Evolutionary conservation across 2,888 invertebrate species (phyloP).

Genomic region (Thera obeliscata): DNA sequence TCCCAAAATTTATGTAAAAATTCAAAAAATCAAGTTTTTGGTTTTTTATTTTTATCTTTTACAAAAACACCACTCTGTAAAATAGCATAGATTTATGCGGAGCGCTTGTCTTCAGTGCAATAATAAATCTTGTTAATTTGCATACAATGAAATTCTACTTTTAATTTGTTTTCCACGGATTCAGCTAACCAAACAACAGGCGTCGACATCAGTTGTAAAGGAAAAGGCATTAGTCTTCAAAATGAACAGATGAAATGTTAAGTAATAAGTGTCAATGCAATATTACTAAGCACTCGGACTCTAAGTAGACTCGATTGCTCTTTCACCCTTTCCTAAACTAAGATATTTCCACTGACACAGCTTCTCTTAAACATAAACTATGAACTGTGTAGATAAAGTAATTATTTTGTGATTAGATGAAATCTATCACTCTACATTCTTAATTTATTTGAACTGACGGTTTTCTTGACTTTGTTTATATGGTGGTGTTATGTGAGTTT

Average conservation of each 20-base stretch:
- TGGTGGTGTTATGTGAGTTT: constrained; percentile 26
- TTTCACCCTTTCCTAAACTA: constrained; percentile 66
- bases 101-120: constrained; percentile 13
- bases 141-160: constrained; percentile 18
- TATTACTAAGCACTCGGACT: constrained; percentile 62
- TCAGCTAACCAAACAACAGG: constrained; percentile 34
- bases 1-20: too few species aligned
- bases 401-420: constrained; percentile 74
- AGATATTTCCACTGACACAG: constrained; percentile 69
- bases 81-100: constrained; percentile 24
- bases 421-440: constrained; percentile 72
- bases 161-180: constrained; percentile 32
- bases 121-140: constrained; percentile 31
- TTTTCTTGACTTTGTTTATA: constrained; percentile 61
- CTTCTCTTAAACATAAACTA: constrained; percentile 60
- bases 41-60: too few species aligned
- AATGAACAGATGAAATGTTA: constrained; percentile 54
- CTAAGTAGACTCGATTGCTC: constrained; percentile 58
- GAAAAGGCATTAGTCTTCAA: constrained; percentile 69
- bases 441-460: constrained; percentile 59
- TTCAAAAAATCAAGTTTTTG: too few species aligned
- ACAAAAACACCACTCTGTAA: not conserved
- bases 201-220: constrained; percentile 43
- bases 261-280: constrained; percentile 65
- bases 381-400: constrained; percentile 65